Evolutionary conservation across 2,797 vertebrate species (phyloP).

Genomic region (Rhynchonycteris naso): DNA sequence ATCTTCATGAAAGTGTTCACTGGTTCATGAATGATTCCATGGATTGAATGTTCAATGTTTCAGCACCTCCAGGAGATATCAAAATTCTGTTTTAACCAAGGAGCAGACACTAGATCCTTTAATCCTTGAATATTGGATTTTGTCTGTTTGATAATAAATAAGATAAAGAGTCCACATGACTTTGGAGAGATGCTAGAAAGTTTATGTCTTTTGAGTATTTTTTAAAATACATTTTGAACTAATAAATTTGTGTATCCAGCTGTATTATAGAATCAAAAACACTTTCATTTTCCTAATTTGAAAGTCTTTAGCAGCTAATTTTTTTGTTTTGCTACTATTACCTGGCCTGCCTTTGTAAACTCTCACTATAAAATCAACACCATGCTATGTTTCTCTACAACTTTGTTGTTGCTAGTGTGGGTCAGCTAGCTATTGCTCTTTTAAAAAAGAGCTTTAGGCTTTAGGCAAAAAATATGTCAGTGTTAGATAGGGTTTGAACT

Average conservation of each 20-base stretch:
- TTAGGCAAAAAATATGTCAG: background rate
- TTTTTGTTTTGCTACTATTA: background rate
- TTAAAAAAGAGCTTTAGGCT: background rate
- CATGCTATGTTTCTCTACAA: background rate
- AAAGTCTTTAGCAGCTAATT: background rate
- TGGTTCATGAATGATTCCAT: background rate
- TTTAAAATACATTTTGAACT: background rate
- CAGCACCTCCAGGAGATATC: background rate
- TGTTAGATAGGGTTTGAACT: conserved; percentile 39
- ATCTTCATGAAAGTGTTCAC: background rate
- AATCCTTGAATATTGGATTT: background rate
- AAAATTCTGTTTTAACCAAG: background rate
- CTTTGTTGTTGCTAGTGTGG: background rate
- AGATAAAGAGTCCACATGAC: background rate
- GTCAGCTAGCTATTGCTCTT: background rate
- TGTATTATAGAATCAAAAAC: background rate
- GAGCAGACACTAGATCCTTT: background rate
- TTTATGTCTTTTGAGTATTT: background rate
- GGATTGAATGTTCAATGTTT: background rate
- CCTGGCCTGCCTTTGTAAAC: background rate
- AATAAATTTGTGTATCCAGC: background rate
- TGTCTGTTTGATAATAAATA: background rate
- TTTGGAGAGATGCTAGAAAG: background rate
- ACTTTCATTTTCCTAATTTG: background rate
- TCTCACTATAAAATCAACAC: background rate